Evolutionary conservation across 2,797 vertebrate species (phyloP), one percentile per base, ranked within the genome.

Genomic region (Garrulus glandarius): DNA sequence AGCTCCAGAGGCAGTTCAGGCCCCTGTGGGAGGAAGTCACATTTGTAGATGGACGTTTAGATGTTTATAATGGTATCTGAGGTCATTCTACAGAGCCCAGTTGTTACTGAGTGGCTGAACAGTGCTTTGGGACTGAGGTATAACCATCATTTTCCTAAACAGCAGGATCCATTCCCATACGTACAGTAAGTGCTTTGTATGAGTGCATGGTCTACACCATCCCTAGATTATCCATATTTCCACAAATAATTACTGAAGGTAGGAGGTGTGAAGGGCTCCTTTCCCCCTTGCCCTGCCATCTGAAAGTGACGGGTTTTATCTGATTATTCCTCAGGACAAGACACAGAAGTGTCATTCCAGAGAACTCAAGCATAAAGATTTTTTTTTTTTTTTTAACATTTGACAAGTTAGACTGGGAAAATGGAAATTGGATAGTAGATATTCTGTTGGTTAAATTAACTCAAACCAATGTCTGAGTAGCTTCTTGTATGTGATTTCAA

Each of bases 401-500:
- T 68, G 37, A 39, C 49, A 90, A 75, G 29, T 65, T 91, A 44
- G 85, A 84, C 34, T 56, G 52, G 70, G 70, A 88, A 87, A 67
- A 77, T 8, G 59, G 43, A 44, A 87, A 79, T 16, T 41, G 36
- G 27, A 34, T 20, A 56, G 37, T 43, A 44, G 7, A 8, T 60
- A 24, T 14, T 87, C 37, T 79, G 50, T 53, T 84, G 70, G n/a
- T 57, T 87, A 79, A n/a, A 47, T 65, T 80, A 89, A 83, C 29
- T 94, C 44, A 84, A 71, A 84, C 47, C 34, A 47, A 53, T 50
- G 3, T 75, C 68, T 94, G 65, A 85, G 60, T 20, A 46, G 27
- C 44, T 95, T 90, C 77, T 83, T 93, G 6, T 67, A 15, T 70
- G 75, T 39, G 75, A 96, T 75, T 97, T 93, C 67, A 92, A 94